Percentiles rank a stretch among this genome's conserved stretches.
Conservation (phyloP, 1,140 invertebrate genomes). For the Meloidogyne hapla region DNA sequence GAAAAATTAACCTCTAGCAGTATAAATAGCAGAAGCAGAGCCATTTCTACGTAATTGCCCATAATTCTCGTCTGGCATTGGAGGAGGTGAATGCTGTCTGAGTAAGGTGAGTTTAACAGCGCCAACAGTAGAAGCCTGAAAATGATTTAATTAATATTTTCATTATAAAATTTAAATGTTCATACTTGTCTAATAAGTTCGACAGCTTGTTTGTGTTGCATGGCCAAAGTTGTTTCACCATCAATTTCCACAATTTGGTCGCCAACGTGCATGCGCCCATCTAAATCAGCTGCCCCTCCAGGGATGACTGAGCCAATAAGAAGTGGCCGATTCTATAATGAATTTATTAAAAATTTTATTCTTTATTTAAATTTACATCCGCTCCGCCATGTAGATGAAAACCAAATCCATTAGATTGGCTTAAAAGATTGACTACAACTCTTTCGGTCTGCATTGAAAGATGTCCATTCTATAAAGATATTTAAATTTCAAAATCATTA, state of each 20-base stretch:
- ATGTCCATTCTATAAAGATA: not conserved
- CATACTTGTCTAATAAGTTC: conserved; percentile 76
- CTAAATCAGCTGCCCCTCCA: conserved; percentile 83
- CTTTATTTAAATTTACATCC: conserved; percentile 8
- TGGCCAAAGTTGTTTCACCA: conserved; percentile 77
- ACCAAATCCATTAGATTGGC: conserved; percentile 85
- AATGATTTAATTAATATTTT: conserved; percentile 68
- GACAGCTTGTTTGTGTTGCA: conserved; percentile 84
- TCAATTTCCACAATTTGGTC: conserved; percentile 88
- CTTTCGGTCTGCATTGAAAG: conserved; percentile 5
- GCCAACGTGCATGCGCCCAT: conserved; percentile 79
- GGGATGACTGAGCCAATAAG: conserved; percentile 91
- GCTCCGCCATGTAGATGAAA: conserved; percentile 93
- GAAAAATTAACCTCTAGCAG: not conserved
- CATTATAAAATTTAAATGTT: conserved; percentile 67
- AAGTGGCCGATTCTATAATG: conserved; percentile 68
- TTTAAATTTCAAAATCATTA: not conserved
- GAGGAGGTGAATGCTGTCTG: conserved; percentile 23
- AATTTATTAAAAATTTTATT: conserved; percentile 25
- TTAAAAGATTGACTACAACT: conserved; percentile 71
- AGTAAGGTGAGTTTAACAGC: conserved; percentile 58
- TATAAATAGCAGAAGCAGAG: not conserved
- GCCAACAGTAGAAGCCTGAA: conserved; percentile 61
- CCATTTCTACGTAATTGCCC: not conserved
- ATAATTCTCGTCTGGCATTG: not conserved